Conservation (phyloP, 2,113 vertebrate genomes). For the Stictonetta naevosa region DNA sequence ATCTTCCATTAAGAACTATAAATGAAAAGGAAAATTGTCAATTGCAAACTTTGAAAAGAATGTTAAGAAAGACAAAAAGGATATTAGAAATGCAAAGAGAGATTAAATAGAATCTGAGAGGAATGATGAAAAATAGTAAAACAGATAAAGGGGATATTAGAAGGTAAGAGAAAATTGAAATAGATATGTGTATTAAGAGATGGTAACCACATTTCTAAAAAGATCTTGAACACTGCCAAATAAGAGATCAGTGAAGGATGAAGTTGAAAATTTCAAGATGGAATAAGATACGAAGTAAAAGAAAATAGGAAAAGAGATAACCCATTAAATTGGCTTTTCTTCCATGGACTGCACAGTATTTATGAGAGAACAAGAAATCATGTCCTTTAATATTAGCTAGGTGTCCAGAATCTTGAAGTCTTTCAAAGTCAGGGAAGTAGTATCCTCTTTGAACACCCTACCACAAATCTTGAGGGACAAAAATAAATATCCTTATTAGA, state of each 20-base stretch:
- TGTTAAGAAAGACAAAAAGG: not conserved
- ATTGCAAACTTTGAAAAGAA: not conserved
- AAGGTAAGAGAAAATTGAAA: constrained; percentile 40
- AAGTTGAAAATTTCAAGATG: constrained; percentile 20
- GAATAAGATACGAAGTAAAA: constrained; percentile 5
- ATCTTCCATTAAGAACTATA: not conserved
- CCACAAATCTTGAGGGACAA: not conserved
- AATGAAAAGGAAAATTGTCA: not conserved
- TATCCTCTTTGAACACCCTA: not conserved
- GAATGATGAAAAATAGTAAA: constrained; percentile 37
- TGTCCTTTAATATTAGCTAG: not conserved
- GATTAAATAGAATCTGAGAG: constrained; percentile 16
- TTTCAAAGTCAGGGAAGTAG: not conserved
- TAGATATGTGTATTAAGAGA: constrained; percentile 1
- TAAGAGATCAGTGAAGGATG: constrained; percentile 20
- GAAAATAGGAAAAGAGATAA: constrained; percentile 16
- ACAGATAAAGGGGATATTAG: constrained; percentile 36
- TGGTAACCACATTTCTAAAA: constrained; percentile 3
- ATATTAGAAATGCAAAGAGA: constrained; percentile 47
- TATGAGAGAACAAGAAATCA: constrained; percentile 23
- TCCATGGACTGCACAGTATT: not conserved
- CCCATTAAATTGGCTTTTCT: constrained; percentile 43
- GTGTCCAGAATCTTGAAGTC: not conserved
- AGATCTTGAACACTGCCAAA: not conserved
- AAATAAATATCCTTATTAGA: not conserved